phyloP scores from a whole-genome alignment of 2,113 vertebrate genomes.

The Stigmatopora nigra region DNA sequence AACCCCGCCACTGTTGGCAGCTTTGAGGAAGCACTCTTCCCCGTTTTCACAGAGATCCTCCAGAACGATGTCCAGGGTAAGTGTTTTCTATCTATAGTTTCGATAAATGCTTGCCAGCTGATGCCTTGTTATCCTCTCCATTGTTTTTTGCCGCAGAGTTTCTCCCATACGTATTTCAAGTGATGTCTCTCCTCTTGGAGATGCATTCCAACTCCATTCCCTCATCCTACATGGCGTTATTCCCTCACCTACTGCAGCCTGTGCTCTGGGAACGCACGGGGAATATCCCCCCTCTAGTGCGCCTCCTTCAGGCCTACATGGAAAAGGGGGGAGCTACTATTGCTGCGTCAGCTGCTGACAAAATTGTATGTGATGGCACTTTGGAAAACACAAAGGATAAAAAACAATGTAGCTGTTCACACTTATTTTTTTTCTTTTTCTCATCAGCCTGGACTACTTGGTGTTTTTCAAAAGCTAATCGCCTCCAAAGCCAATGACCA shows the following conservation, averaged over 20 bases:
- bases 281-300: conserved; percentile 92
- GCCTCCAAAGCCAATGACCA: conserved; percentile 98
- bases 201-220: conserved; percentile 88
- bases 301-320: conserved; percentile 91
- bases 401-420: neutral
- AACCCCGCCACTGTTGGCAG: conserved; percentile 83
- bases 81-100: neutral
- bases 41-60: conserved; percentile 96
- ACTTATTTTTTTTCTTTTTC: conserved; percentile 6
- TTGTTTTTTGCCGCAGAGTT: conserved; percentile 76
- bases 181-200: conserved; percentile 98
- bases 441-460: conserved; percentile 86
- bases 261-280: conserved; percentile 92
- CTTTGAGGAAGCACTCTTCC: conserved; percentile 95
- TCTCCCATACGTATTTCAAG: conserved; percentile 97
- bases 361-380: conserved; percentile 76
- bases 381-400: neutral
- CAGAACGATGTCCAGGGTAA: conserved; percentile 96
- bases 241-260: conserved; percentile 94
- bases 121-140: neutral
- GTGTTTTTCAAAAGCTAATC: conserved; percentile 96
- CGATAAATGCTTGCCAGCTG: neutral
- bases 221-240: conserved; percentile 89
- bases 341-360: conserved; percentile 82
- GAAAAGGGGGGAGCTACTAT: conserved; percentile 83